Evolutionary conservation across 2,888 invertebrate genomes (phyloP), one percentile per base, ranked within the genome.

Genomic region (Netelia melanura): DNA sequence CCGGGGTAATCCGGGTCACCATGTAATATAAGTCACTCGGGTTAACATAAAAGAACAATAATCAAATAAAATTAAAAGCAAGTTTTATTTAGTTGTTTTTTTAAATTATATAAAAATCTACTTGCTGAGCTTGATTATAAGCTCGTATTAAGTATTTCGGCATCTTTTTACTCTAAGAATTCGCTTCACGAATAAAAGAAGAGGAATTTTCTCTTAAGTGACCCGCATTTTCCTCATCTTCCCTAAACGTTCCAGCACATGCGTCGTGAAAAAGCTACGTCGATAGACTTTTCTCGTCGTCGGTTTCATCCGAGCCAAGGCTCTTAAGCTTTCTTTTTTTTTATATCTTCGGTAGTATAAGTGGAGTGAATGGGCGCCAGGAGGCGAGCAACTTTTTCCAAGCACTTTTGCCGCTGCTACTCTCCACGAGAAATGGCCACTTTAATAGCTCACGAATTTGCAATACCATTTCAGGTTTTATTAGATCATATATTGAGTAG

Each of bases 371-470:
- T 65, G 67, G 72, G 58, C 81, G 78, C 75, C 75, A 68, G 79
- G 62, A 65, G 61, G 83, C 64, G 70, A 75, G 79, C 74, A 72
- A 58, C 71, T 61, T 79, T 72, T 62, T 62, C 62, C 76, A 56
- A 82, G 82, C 79, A 76, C 82, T 82, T 30, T 81, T 54, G 10
- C 65, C 82, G 62, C 23, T 80, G 68, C 76, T 83, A 68, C 85
- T 25, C 62, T 62, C 30, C 71, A 43, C 71, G 71, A 38, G 54
- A 74, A 85, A 87, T 83, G 70, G 83, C 84, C 76, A 62, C 81
- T 87, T 81, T 83, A 54, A 77, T 85, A 68, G 84, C 83, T 52
- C 81, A 87, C 86, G 87, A 90, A 90, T 90, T 90, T 89, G 90
- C 89, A 89, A 90, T 89, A 86, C 78, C 86, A 83, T 81, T 74